Evolutionary conservation across 2,888 invertebrate species (phyloP).

Genomic region (Capitulum mitella): DNA sequence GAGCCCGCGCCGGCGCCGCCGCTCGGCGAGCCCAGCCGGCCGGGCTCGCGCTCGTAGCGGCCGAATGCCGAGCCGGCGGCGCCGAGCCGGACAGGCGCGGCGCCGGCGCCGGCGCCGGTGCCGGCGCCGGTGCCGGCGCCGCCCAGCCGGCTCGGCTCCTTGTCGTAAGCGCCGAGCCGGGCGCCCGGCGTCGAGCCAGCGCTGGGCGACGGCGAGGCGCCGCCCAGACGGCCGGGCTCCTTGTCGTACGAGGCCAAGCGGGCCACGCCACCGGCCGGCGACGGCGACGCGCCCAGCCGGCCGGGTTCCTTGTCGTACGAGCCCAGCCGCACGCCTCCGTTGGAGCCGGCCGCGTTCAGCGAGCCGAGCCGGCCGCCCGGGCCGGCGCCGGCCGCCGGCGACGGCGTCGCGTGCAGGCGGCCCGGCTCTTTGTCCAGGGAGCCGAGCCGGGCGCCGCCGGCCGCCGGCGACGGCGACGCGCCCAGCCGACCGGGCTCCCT

Average conservation of each 20-base stretch:
- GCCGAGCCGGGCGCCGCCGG: background rate
- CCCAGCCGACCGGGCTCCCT: background rate
- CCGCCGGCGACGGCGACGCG: background rate
- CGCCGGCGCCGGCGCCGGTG: background rate
- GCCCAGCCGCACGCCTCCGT: background rate
- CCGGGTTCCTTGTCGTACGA: background rate
- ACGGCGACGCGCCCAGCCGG: background rate
- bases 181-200: background rate
- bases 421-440: too few relatives aligned
- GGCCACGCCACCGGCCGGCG: background rate
- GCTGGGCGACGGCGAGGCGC: too few relatives aligned
- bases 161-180: background rate
- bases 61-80: background rate
- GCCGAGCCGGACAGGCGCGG: background rate
- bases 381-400: background rate
- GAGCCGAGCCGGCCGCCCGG: background rate
- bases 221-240: conserved; percentile 1
- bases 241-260: background rate
- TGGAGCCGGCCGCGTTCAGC: too few relatives aligned
- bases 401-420: background rate
- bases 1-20: background rate
- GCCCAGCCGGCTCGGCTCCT: conserved; percentile 1
- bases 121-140: background rate
- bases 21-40: background rate
- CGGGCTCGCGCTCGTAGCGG: background rate